These are phyloP conservation scores for Hypotaenidia okinawae DNA, from an alignment of 2,797 vertebrate genomes.

Conservation along the genomic window DNA sequence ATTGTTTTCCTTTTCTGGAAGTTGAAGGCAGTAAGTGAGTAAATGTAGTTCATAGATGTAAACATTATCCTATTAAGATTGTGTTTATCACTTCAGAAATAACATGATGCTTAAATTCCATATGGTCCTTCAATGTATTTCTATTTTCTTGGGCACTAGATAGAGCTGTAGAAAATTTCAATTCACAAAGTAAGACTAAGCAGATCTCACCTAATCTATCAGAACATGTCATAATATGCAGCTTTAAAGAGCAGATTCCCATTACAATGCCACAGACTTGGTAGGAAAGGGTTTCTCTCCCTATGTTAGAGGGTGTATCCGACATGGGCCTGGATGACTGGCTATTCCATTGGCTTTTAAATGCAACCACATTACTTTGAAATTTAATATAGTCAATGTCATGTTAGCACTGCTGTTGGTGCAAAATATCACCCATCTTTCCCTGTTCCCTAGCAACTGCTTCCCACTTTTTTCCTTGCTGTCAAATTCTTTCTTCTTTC, in stretches of 20 bases:
- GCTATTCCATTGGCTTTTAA: neutral
- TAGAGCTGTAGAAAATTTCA: neutral
- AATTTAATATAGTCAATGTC: neutral
- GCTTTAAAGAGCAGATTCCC: neutral
- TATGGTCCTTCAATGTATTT: neutral
- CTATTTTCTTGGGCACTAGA: neutral
- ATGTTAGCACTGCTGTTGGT: neutral
- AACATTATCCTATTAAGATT: neutral
- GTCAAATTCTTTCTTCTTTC: conserved; percentile 40
- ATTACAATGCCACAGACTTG: neutral
- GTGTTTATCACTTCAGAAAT: neutral
- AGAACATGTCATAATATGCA: neutral
- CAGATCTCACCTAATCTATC: neutral
- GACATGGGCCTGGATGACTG: neutral
- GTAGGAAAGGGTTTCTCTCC: neutral
- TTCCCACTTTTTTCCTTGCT: conserved; percentile 41
- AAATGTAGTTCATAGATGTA: neutral
- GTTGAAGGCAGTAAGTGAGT: neutral
- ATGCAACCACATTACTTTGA: neutral
- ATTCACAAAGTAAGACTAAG: neutral
- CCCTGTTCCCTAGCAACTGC: conserved; percentile 46
- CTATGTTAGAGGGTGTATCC: neutral
- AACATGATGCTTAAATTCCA: neutral
- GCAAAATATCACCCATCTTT: conserved; percentile 8
- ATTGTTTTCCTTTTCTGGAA: neutral